phyloP scores from a whole-genome alignment of 2,113 vertebrate genomes.

The Lophochroa leadbeateri region DNA sequence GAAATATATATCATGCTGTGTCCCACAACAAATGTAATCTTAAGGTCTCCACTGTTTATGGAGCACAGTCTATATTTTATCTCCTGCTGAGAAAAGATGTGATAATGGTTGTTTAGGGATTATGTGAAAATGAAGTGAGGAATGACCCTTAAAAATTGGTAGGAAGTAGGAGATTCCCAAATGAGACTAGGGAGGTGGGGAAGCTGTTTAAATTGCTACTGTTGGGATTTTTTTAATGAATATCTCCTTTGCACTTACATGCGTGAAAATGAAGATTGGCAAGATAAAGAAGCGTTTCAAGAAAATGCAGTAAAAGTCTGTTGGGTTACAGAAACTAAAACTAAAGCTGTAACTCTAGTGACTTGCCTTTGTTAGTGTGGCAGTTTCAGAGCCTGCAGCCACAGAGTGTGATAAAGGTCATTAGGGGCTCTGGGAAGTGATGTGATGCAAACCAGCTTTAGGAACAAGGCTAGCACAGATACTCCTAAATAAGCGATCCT shows the following conservation, averaged over 20 bases:
- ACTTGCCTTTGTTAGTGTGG: neutral
- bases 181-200: neutral
- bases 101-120: constrained; percentile 60
- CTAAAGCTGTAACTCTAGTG: neutral
- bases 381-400: neutral
- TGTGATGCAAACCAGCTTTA: neutral
- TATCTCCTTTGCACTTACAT: neutral
- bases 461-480: neutral
- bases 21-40: constrained; percentile 50
- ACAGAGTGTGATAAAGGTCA: neutral
- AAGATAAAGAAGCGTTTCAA: neutral
- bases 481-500: neutral
- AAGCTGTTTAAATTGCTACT: neutral
- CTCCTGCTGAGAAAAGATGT: constrained; percentile 60
- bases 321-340: neutral
- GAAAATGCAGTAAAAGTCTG: neutral
- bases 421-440: neutral
- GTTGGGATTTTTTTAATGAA: neutral
- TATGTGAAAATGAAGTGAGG: constrained; percentile 64
- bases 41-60: constrained; percentile 61
- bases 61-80: constrained; percentile 61
- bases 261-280: neutral
- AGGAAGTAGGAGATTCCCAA: constrained; percentile 38
- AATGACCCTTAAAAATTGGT: constrained; percentile 60
- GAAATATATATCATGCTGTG: constrained; percentile 10